Percentiles rank a stretch among this genome's conserved stretches.
phyloP scores from a whole-genome alignment of 2,797 vertebrate species.

The Ispidina lecontei region DNA sequence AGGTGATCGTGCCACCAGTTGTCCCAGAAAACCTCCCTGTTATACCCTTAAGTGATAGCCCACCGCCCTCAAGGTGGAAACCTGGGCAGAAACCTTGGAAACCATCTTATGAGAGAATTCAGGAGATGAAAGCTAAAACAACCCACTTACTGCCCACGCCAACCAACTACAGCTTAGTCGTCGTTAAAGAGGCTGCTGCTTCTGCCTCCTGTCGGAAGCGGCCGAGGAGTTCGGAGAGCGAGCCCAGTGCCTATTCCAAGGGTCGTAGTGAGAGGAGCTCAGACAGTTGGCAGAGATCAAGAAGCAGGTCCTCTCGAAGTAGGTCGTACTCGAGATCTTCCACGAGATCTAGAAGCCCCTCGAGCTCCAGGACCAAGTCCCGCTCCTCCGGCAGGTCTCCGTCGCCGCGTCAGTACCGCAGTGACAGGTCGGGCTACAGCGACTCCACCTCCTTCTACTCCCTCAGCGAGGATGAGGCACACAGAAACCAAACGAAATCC shows the following conservation, averaged over 20 bases:
- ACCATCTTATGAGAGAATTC: slow-evolving; percentile 92
- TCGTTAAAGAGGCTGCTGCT: slow-evolving; percentile 64
- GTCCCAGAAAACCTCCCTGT: slow-evolving; percentile 86
- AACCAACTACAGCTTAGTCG: slow-evolving; percentile 63
- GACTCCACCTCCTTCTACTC: slow-evolving; percentile 86
- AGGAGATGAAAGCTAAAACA: slow-evolving; percentile 89
- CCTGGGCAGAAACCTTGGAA: slow-evolving; percentile 99
- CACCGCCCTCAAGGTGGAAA: slow-evolving; percentile 97
- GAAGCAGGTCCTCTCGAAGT: slow-evolving; percentile 84
- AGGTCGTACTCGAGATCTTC: slow-evolving; percentile 85
- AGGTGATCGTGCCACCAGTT: slow-evolving; percentile 65
- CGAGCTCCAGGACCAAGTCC: slow-evolving; percentile 83
- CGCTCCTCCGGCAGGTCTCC: slow-evolving; percentile 71
- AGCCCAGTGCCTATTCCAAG: slow-evolving; percentile 74
- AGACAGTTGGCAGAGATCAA: slow-evolving; percentile 73
- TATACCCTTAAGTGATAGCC: slow-evolving; percentile 95
- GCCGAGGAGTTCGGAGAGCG: slow-evolving; percentile 74
- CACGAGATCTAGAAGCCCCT: slow-evolving; percentile 84
- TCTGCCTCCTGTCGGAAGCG: slow-evolving; percentile 66
- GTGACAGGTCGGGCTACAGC: slow-evolving; percentile 82
- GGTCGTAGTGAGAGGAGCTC: slow-evolving; percentile 76
- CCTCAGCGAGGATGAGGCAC: slow-evolving; percentile 70
- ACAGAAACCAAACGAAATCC: slow-evolving; percentile 53
- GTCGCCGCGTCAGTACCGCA: slow-evolving; percentile 71
- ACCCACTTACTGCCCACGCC: slow-evolving; percentile 73